phyloP scores from a whole-genome alignment of 2,797 vertebrate species.

The Epinephelus awoara region DNA sequence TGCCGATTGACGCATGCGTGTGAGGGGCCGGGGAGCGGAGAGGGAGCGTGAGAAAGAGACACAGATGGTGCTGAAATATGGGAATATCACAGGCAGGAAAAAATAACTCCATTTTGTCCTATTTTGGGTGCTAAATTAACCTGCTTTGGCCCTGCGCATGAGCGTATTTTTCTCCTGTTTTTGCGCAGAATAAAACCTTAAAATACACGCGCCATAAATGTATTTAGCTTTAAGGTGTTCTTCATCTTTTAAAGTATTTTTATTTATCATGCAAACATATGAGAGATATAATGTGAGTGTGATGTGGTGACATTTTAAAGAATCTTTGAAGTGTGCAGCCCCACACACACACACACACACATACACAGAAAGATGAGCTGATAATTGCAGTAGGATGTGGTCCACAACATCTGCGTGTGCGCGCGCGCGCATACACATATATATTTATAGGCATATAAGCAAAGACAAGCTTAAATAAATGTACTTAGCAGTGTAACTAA shows the following conservation, averaged over 20 bases:
- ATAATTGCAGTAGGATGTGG: conserved; percentile 44
- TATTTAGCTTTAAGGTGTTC: no score
- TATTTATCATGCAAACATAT: no score
- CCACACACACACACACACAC: neutral
- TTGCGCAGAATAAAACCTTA: neutral
- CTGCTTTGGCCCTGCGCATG: neutral
- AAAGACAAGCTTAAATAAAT: conserved; percentile 53
- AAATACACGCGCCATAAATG: neutral
- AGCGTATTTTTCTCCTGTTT: neutral
- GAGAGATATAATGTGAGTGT: no score
- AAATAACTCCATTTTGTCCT: conserved; percentile 13
- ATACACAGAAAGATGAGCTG: conserved; percentile 1
- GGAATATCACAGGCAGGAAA: conserved; percentile 23
- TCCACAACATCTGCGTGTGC: conserved; percentile 18
- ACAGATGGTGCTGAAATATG: conserved; percentile 46
- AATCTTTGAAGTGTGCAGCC: no score
- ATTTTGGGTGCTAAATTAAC: neutral
- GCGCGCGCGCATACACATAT: neutral
- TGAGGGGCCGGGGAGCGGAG: conserved; percentile 38
- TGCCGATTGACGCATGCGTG: conserved; percentile 74
- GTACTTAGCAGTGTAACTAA: conserved; percentile 52
- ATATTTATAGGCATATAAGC: conserved; percentile 1
- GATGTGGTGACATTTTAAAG: no score
- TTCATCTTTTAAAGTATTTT: no score
- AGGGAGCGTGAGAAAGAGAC: conserved; percentile 67